Base-by-base conservation (phyloP, 2,888 invertebrate species). In the Sesia bembeciformis region DNA sequence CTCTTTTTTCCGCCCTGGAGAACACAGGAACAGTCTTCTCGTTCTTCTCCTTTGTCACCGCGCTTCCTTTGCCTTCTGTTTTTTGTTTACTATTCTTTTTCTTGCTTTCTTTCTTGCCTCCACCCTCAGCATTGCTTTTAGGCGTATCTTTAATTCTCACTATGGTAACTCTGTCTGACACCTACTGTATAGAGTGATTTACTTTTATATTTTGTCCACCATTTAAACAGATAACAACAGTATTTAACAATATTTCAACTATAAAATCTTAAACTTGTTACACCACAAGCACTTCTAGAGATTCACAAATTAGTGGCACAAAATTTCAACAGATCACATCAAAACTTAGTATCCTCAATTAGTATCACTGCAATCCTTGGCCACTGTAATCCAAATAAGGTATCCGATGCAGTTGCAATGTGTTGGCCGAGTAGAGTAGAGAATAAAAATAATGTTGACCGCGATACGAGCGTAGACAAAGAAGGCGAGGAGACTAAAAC, bases 141-240 rank as follows among this genome's bases (percentile, higher is more conserved):
- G 90, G 83, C 66, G 90, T 81, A 86, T 92, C 92, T 82, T 92
- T 92, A 81, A 92, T 90, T 86, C 92, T 90, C 92, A 93, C 92
- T 90, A 92, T 93, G 92, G 91, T 90, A 83, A 91, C 92, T 91
- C 78, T 46, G 8, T 65, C 61, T 8, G 40, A 42, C 41, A 53
- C 40, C 23, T 23, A 23, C 23, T 23, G 23, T 23, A 2, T 23
- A 23, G 2, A 23, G 23, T 23, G 23, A 23, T 23, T 23, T 1
- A 23, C 23, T 23, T 23, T 23, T 23, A 23, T 23, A 23, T 23
- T 23, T 23, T 23, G 23, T 23, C 23, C 23, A 23, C 1, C 23
- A 23, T 23, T 23, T 23, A 23, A 23, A 23, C 23, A 23, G 23
- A 23, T 23, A n/a, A n/a, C n/a, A n/a, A 23, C 23, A 23, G 23